Conservation (phyloP, 2,797 vertebrate species). For the Betta splendens region DNA sequence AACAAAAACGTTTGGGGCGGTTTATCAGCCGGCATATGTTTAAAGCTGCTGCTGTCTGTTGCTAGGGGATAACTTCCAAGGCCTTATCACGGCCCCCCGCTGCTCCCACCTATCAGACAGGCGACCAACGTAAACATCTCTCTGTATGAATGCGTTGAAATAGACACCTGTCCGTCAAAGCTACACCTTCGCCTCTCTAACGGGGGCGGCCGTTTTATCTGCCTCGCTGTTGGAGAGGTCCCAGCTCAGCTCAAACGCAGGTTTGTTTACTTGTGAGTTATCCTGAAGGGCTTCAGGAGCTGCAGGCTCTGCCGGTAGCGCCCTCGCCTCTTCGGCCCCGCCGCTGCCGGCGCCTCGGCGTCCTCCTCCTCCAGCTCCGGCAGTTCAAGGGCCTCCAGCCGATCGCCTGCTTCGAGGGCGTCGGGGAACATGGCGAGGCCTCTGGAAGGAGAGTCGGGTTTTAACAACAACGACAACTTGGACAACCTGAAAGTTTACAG, state of each 20-base stretch:
- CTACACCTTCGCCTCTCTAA: background rate
- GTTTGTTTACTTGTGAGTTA: slow-evolving; percentile 82
- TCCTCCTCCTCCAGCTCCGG: slow-evolving; percentile 74
- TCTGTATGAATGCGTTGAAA: slow-evolving; percentile 13
- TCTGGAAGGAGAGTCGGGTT: slow-evolving; percentile 32
- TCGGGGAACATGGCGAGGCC: slow-evolving; percentile 76
- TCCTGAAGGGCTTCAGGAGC: slow-evolving; percentile 85
- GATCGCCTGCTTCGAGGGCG: slow-evolving; percentile 76
- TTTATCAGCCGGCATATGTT: slow-evolving; percentile 70
- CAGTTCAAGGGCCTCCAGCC: slow-evolving; percentile 76
- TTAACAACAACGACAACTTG: no score
- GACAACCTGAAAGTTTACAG: background rate
- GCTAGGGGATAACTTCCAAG: slow-evolving; percentile 59
- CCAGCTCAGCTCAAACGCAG: slow-evolving; percentile 6
- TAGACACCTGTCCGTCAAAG: slow-evolving; percentile 1
- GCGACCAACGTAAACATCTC: slow-evolving; percentile 15
- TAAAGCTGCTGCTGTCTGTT: slow-evolving; percentile 58
- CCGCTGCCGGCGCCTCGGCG: slow-evolving; percentile 37
- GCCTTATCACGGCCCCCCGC: slow-evolving; percentile 65
- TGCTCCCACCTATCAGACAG: slow-evolving; percentile 26
- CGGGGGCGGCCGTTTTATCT: slow-evolving; percentile 12
- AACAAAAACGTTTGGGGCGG: slow-evolving; percentile 39
- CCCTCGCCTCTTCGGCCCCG: slow-evolving; percentile 65
- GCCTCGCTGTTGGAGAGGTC: background rate
- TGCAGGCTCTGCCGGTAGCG: slow-evolving; percentile 83